A percentile compares a stretch with the other conserved stretches of the same genome.
phyloP scores from a whole-genome alignment of 92 coral and sea anemone genomes.

The Porites evermanni region DNA sequence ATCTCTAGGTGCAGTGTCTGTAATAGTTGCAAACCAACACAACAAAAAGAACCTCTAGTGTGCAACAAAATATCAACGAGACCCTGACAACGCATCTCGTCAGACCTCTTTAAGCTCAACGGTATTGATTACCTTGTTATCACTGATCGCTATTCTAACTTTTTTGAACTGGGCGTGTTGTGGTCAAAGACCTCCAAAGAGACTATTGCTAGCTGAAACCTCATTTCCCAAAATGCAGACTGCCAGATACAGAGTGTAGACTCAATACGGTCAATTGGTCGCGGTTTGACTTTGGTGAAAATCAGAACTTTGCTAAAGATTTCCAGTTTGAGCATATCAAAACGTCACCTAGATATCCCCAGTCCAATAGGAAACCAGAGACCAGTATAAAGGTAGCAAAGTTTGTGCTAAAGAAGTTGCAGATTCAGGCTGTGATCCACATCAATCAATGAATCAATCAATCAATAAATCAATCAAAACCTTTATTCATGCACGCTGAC shows the following conservation, averaged over 20 bases:
- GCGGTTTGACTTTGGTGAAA: constrained; percentile 11
- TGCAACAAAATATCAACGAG: constrained; percentile 3
- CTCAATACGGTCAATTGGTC: constrained; percentile 28
- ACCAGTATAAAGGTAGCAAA: constrained; percentile 30
- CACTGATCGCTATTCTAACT: constrained; percentile 38
- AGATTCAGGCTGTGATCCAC: constrained; percentile 1
- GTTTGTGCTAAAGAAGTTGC: constrained; percentile 1
- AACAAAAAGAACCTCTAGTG: constrained; percentile 45
- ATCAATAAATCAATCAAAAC: too few relatives aligned
- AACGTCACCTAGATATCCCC: constrained; percentile 26
- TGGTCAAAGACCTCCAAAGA: constrained; percentile 20
- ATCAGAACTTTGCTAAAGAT: constrained; percentile 6
- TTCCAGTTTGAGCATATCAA: constrained; percentile 12
- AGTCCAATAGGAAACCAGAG: constrained; percentile 18
- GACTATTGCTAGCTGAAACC: constrained; percentile 9
- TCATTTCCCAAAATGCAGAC: constrained; percentile 13
- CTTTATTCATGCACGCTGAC: too few relatives aligned
- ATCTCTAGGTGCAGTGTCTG: constrained; percentile 33
- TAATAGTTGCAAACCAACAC: constrained; percentile 37
- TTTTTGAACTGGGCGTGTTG: constrained; percentile 31
- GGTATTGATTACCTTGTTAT: constrained; percentile 29
- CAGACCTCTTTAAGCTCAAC: constrained; percentile 43
- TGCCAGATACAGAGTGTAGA: constrained; percentile 12
- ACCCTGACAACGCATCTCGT: constrained; percentile 37
- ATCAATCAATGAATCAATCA: neutral